Conservation (phyloP, 2,888 invertebrate genomes). For the Machimus atricapillus region DNA sequence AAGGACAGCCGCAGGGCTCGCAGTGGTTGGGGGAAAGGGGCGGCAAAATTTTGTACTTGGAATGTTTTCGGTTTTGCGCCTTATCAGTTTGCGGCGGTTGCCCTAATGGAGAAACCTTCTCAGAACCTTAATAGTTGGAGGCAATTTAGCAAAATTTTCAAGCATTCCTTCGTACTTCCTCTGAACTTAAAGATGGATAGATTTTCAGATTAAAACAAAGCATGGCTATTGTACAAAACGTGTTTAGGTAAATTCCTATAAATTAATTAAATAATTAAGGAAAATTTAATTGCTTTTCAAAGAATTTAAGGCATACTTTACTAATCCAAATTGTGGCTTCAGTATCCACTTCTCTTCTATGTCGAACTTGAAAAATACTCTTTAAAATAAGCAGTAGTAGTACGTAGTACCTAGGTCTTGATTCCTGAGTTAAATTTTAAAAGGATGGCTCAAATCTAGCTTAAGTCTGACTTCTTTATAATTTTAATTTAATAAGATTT, state of each 20-base stretch:
- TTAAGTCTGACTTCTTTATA: no score
- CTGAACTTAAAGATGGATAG: not conserved
- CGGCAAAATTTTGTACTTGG: not conserved
- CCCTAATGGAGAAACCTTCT: not conserved
- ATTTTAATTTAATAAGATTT: no score
- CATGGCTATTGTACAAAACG: not conserved
- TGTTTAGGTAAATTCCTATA: no score
- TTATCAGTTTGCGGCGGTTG: not conserved
- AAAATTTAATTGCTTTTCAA: not conserved
- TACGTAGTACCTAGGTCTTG: no score
- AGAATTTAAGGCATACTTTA: no score
- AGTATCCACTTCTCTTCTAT: no score
- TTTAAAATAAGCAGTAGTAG: no score
- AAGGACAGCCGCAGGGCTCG: not conserved
- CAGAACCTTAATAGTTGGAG: not conserved
- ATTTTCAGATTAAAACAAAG: not conserved
- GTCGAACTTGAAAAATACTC: no score
- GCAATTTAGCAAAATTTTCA: not conserved
- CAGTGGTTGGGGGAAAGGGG: not conserved
- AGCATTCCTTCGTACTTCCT: not conserved
- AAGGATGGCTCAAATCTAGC: no score
- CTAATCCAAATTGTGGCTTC: no score
- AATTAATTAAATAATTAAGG: not conserved
- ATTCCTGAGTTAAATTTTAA: no score
- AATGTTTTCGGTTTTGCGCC: slow-evolving; percentile 24